phyloP scores from a whole-genome alignment of 2,888 invertebrate genomes.

The Leistus spinibarbis region DNA sequence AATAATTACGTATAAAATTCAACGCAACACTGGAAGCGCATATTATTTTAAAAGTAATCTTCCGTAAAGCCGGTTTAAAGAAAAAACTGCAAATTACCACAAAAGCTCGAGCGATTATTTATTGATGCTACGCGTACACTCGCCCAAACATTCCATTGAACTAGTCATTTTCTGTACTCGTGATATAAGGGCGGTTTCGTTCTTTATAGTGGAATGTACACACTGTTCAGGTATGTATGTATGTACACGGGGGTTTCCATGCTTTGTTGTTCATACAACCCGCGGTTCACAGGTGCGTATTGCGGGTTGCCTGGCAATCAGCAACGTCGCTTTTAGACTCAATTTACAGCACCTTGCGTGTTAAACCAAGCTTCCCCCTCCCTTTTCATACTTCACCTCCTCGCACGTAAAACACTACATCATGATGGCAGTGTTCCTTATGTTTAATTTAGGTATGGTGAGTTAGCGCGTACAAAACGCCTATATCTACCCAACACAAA shows the following conservation, averaged over 20 bases:
- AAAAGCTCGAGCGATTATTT: background rate
- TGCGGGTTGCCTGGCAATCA: constrained; percentile 2
- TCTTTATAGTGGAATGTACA: background rate
- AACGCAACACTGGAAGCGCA: background rate
- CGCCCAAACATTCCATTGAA: background rate
- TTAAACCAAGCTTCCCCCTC: background rate
- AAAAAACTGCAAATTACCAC: background rate
- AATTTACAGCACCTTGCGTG: constrained; percentile 3
- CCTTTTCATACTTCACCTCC: background rate
- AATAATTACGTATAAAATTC: no score
- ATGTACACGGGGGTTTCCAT: background rate
- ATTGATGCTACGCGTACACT: background rate
- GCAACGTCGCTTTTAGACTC: background rate
- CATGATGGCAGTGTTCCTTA: background rate
- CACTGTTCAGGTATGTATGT: background rate
- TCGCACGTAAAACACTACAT: background rate
- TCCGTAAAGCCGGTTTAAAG: background rate
- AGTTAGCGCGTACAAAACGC: background rate
- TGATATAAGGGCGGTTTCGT: background rate
- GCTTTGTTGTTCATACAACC: background rate
- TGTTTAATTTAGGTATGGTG: background rate
- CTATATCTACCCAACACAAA: background rate
- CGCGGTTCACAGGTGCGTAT: background rate
- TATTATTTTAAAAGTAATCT: background rate
- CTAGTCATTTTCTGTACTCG: background rate